A percentile compares a stretch with the other conserved stretches of the same genome.
phyloP scores from a whole-genome alignment of 2,888 invertebrate species.

The Salpingus planirostris region DNA sequence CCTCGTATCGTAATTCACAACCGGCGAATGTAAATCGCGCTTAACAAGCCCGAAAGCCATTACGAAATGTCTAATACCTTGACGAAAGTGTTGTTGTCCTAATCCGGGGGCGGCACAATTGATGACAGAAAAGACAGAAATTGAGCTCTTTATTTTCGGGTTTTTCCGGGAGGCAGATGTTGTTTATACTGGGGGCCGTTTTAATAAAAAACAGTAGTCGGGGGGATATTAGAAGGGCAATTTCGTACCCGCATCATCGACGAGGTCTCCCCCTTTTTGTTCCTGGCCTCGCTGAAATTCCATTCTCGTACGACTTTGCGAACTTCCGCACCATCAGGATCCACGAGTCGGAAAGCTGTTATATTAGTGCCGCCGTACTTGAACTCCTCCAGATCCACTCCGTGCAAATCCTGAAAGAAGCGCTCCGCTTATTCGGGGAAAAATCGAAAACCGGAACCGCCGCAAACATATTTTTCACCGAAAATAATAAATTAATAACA shows the following conservation, averaged over 20 bases:
- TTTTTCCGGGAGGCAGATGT: too few relatives aligned
- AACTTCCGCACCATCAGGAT: constrained; percentile 72
- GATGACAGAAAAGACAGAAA: constrained; percentile 6
- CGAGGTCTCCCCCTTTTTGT: constrained; percentile 25
- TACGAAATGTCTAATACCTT: constrained; percentile 44
- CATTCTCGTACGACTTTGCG: constrained; percentile 71
- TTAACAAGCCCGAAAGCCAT: constrained; percentile 1
- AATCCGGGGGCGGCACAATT: constrained; percentile 17
- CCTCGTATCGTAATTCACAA: too few relatives aligned
- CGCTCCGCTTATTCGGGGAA: not conserved
- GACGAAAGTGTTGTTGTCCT: constrained; percentile 65
- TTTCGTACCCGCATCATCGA: constrained; percentile 20
- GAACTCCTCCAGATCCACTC: constrained; percentile 87
- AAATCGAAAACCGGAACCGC: too few relatives aligned
- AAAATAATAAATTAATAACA: too few relatives aligned
- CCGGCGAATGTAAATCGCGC: not conserved
- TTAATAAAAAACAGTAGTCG: constrained; percentile 1
- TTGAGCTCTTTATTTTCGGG: too few relatives aligned
- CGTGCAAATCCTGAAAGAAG: constrained; percentile 69
- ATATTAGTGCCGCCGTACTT: constrained; percentile 93
- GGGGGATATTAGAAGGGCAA: constrained; percentile 7
- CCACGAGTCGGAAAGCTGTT: constrained; percentile 83
- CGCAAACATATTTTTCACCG: too few relatives aligned
- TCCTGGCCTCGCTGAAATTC: constrained; percentile 59
- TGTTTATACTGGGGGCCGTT: too few relatives aligned